Evolutionary conservation across 2,797 vertebrate genomes (phyloP).

Genomic region (Enteromius treurensis): DNA sequence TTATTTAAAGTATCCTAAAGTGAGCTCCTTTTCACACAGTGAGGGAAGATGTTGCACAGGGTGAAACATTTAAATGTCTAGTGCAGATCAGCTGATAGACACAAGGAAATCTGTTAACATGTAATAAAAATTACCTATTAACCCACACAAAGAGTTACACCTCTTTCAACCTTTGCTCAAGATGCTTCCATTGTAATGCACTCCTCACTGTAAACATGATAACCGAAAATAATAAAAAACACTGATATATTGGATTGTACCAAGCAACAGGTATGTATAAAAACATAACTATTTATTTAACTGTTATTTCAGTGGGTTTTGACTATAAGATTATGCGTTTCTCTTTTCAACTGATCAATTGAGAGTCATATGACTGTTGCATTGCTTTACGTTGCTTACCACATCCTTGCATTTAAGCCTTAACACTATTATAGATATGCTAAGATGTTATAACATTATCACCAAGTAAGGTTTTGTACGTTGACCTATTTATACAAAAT

Average conservation of each 20-base stretch:
- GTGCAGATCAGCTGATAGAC: background rate
- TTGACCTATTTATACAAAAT: background rate
- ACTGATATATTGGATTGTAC: background rate
- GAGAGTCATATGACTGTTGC: conserved; percentile 25
- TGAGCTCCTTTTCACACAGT: background rate
- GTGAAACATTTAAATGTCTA: conserved; percentile 13
- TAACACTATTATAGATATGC: background rate
- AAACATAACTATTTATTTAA: background rate
- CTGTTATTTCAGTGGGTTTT: background rate
- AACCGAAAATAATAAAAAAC: background rate
- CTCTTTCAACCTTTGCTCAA: conserved; percentile 55
- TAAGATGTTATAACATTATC: background rate
- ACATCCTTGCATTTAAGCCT: conserved; percentile 6
- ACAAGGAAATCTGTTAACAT: conserved; percentile 19
- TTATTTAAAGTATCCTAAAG: background rate
- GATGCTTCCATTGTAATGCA: conserved; percentile 14
- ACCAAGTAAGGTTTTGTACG: background rate
- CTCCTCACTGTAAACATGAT: background rate
- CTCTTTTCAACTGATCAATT: conserved; percentile 7
- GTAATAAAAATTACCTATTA: conserved; percentile 53
- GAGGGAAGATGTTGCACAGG: background rate
- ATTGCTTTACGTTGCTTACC: background rate
- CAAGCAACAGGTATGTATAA: conserved; percentile 37
- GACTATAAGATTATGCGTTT: background rate
- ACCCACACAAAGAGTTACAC: conserved; percentile 19